Evolutionary conservation across 2,113 vertebrate genomes (phyloP), one percentile per base, ranked within the genome.

Genomic region (Hemiprocne comata): DNA sequence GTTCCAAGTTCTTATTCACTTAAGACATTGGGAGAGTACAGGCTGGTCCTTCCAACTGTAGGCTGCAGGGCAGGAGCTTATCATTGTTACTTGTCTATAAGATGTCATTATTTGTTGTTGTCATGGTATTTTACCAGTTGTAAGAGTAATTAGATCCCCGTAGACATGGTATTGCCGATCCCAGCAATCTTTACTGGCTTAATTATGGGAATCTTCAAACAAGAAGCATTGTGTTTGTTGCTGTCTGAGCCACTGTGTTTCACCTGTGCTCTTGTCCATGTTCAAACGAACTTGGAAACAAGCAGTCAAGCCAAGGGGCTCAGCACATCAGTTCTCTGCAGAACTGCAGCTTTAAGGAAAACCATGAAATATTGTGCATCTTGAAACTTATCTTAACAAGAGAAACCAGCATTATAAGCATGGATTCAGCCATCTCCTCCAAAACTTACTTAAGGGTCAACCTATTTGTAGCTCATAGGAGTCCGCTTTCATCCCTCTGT

Each of bases 141-240:
- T 78, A 87, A 15, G 8, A 87, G 66, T 92, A 97, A 97, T 89
- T 94, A 94, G 80, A 44, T 95, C 91, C 96, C 91, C 61, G 46
- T 90, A 94, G 96, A 93, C 72, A 0, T 34, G 48, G 53, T 91
- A 81, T 89, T 94, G 87, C 89, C 87, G 94, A 48, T 24, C 53
- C 65, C 24, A 75, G 73, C 61, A 85, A 69, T 89, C 77, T 94
- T 96, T 72, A 89, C 75, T 36, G 38, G 66, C 57, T 93, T 93
- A 95, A 94, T 94, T 92, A 95, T 87, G 24, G 61, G 57, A 66
- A 29, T 40, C 44, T 85, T 78, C 71, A 57, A 79, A 62, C 19
- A 69, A 81, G 65, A 64, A 69, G 33, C 65, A 42, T 48, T 58
- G 34, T 71, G 34, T 60, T 86, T 33, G 60, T 67, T 89, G 57